Evolutionary conservation across 1,140 invertebrate species (phyloP).

Genomic region (Delia radicum): DNA sequence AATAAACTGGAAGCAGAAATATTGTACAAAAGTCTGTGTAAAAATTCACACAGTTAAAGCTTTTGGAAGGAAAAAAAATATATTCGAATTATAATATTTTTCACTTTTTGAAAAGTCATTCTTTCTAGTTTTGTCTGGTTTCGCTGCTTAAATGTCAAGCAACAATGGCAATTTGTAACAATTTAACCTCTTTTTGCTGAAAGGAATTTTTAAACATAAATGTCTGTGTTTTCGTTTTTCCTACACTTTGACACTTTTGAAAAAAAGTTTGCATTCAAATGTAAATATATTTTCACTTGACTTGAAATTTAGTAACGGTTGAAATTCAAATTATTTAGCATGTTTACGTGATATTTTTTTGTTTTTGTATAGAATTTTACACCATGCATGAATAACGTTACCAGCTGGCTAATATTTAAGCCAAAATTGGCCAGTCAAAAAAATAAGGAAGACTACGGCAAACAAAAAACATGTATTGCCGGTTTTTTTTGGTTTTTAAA

Average conservation of each 20-base stretch:
- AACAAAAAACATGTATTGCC: too few species aligned
- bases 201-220: neutral
- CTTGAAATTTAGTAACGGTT: conserved; percentile 12
- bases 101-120: too few species aligned
- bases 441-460: too few species aligned
- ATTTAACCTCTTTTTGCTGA: neutral
- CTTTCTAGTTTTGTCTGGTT: too few species aligned
- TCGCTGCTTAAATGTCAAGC: conserved; percentile 1
- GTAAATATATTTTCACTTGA: conserved; percentile 6
- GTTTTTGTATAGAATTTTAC: too few species aligned
- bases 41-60: too few species aligned
- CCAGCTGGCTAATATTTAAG: neutral
- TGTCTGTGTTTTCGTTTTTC: neutral
- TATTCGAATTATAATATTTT: too few species aligned
- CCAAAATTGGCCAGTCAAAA: too few species aligned
- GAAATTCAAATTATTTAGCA: conserved; percentile 10
- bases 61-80: too few species aligned
- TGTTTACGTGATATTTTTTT: neutral
- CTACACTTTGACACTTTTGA: neutral
- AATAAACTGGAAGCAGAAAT: too few species aligned
- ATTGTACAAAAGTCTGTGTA: too few species aligned
- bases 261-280: neutral
- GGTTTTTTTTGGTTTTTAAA: too few species aligned
- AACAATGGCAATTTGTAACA: conserved; percentile 14
- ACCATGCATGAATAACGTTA: neutral